A percentile compares a stretch with the other conserved stretches of the same genome.
Conservation (phyloP, 2,797 vertebrate genomes). For the Poecilia velifera region DNA sequence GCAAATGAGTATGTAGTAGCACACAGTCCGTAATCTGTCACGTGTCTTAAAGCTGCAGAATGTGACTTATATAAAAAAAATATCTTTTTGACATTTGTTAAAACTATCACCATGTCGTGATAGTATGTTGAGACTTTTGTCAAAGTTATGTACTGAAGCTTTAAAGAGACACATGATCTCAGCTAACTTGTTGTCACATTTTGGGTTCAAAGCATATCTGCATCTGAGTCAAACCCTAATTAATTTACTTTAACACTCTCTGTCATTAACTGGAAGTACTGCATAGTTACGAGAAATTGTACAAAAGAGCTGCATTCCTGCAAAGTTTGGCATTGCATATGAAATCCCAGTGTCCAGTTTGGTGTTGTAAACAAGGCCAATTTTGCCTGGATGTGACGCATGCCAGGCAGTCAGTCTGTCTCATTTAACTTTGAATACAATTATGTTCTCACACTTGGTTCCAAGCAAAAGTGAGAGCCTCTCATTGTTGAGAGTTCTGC, state of each 20-base stretch:
- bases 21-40: background rate
- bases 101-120: too few species aligned
- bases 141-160: too few species aligned
- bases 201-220: background rate
- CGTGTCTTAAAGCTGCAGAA: background rate
- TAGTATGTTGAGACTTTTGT: too few species aligned
- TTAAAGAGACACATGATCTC: background rate
- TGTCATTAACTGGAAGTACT: constrained; percentile 31
- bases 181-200: constrained; percentile 8
- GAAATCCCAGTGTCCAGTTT: constrained; percentile 43
- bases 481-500: constrained; percentile 31
- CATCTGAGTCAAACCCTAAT: constrained; percentile 24
- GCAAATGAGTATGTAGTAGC: background rate
- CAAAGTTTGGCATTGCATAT: constrained; percentile 42
- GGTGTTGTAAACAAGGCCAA: constrained; percentile 55
- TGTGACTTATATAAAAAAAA: too few species aligned
- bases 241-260: constrained; percentile 28
- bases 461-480: constrained; percentile 33
- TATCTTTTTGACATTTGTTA: too few species aligned
- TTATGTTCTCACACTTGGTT: constrained; percentile 42
- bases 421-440: constrained; percentile 29
- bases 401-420: constrained; percentile 43
- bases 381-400: constrained; percentile 47
- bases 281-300: constrained; percentile 41
- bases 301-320: constrained; percentile 36